phyloP scores from a whole-genome alignment of 2,797 vertebrate species.

The Triplophysa yarkandensis region DNA sequence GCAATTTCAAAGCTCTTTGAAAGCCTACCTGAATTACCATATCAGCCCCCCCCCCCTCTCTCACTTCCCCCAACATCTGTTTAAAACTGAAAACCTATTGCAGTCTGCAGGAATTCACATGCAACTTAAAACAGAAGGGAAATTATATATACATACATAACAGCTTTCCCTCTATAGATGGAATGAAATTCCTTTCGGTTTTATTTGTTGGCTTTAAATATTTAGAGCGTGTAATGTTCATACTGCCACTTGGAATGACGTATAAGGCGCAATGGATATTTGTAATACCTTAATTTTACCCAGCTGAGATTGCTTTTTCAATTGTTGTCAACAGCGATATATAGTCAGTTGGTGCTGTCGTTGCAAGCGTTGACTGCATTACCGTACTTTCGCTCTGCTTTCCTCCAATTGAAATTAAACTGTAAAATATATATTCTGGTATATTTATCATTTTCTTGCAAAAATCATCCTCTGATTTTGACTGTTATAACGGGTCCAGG shows the following conservation, averaged over 20 bases:
- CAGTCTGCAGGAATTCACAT: constrained; percentile 46
- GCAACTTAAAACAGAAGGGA: constrained; percentile 37
- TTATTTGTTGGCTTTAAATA: constrained; percentile 63
- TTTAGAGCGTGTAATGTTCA: constrained; percentile 65
- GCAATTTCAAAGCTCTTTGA: constrained; percentile 62
- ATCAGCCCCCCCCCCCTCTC: constrained; percentile 14
- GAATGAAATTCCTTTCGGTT: constrained; percentile 50
- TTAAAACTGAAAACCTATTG: constrained; percentile 31
- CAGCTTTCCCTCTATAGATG: constrained; percentile 37
- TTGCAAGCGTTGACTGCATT: constrained; percentile 10
- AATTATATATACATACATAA: constrained; percentile 45
- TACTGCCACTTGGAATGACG: constrained; percentile 58
- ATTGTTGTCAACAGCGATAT: constrained; percentile 33
- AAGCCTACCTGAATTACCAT: constrained; percentile 58
- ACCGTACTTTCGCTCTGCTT: background rate
- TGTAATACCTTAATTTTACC: constrained; percentile 48
- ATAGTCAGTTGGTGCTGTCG: constrained; percentile 25
- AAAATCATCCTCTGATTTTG: background rate
- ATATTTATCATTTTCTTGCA: background rate
- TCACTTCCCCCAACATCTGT: constrained; percentile 16
- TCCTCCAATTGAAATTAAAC: background rate
- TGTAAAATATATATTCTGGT: background rate
- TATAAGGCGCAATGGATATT: constrained; percentile 52
- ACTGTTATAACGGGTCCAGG: background rate
- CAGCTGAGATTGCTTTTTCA: constrained; percentile 37